Percentiles rank a stretch among this genome's conserved stretches.
Evolutionary conservation across 1,140 invertebrate species (phyloP).

Genomic region (Drosophila persimilis): DNA sequence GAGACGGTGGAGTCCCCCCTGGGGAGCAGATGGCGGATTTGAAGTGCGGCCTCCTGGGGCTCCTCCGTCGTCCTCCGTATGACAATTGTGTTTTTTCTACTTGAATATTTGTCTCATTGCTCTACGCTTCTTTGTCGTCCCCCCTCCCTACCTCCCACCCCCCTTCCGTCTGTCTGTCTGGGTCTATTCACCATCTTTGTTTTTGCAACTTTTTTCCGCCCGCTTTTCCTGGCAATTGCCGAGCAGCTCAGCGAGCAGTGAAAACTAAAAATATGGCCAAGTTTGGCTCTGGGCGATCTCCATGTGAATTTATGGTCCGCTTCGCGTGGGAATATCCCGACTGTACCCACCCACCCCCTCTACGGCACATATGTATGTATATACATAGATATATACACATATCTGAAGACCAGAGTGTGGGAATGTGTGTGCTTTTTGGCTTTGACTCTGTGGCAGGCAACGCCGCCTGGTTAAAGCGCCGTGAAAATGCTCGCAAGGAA

Average conservation of each 20-base stretch:
- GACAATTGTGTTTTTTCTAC: slow-evolving; percentile 67
- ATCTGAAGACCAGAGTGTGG: not conserved
- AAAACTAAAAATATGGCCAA: slow-evolving; percentile 78
- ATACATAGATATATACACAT: slow-evolving; percentile 16
- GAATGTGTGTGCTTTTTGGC: slow-evolving; percentile 38
- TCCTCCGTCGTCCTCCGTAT: slow-evolving; percentile 40
- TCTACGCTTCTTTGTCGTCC: not conserved
- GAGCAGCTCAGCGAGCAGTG: slow-evolving; percentile 49
- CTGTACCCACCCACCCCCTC: slow-evolving; percentile 30
- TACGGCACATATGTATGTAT: slow-evolving; percentile 29
- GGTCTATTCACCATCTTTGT: slow-evolving; percentile 15
- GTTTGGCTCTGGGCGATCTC: slow-evolving; percentile 74
- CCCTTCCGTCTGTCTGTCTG: slow-evolving; percentile 1
- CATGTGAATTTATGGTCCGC: slow-evolving; percentile 75
- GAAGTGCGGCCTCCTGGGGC: slow-evolving; percentile 69
- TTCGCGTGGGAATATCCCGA: slow-evolving; percentile 66
- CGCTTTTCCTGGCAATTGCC: slow-evolving; percentile 57
- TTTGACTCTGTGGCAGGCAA: slow-evolving; percentile 36
- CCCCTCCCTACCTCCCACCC: slow-evolving; percentile 10
- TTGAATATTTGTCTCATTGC: slow-evolving; percentile 74
- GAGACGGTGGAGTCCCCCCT: slow-evolving; percentile 30
- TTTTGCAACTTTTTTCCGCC: slow-evolving; percentile 38
- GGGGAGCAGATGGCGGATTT: slow-evolving; percentile 59
- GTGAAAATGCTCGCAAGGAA: slow-evolving; percentile 67
- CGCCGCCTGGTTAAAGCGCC: slow-evolving; percentile 64